These are phyloP conservation scores for Dendropsophus ebraccatus DNA, from an alignment of 2,113 vertebrate species.

Conservation along the genomic window DNA sequence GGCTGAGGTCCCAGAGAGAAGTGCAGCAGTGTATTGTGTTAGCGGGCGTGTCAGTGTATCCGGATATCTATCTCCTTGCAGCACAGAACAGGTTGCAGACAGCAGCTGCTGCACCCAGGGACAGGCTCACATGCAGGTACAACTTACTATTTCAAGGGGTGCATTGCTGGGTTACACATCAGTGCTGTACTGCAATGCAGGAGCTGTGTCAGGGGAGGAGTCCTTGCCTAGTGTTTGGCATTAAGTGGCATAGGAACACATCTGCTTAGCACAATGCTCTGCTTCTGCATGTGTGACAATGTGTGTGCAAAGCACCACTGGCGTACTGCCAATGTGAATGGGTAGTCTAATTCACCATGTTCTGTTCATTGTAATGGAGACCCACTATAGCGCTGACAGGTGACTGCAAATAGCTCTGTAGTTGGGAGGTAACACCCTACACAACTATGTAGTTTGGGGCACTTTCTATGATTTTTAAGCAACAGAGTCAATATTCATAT, in stretches of 20 bases:
- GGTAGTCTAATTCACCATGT: neutral
- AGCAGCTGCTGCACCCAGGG: constrained; percentile 30
- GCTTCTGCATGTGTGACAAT: neutral
- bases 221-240: neutral
- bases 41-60: constrained; percentile 53
- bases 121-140: neutral
- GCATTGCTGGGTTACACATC: neutral
- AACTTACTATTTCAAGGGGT: neutral
- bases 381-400: neutral
- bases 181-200: constrained; percentile 42
- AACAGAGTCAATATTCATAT: neutral
- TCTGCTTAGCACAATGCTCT: neutral
- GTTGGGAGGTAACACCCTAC: neutral
- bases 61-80: constrained; percentile 32
- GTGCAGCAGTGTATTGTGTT: constrained; percentile 42
- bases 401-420: neutral
- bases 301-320: neutral
- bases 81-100: constrained; percentile 3
- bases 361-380: neutral
- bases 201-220: constrained; percentile 9
- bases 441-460: neutral
- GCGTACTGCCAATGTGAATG: neutral
- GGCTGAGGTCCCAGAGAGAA: neutral
- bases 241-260: neutral
- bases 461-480: neutral